Base-by-base conservation (phyloP, 2,888 invertebrate species). In the Chouioia cunea region DNA sequence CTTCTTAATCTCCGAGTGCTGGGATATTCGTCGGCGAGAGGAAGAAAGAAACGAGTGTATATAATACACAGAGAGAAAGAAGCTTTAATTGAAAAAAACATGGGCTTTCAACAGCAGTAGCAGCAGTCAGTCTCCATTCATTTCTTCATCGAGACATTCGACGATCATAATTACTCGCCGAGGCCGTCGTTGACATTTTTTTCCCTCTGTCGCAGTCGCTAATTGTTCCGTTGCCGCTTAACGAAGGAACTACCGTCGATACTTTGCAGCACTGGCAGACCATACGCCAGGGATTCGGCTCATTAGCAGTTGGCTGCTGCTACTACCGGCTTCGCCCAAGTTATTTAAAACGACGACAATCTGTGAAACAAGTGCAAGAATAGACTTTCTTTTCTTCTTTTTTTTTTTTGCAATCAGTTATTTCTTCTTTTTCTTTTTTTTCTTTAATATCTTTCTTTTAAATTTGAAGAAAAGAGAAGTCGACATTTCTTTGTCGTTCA, bases 91-190 rank as follows among this genome's bases (percentile, higher is more conserved):
- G 59, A 36, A 59, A 59, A 46, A 59, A 59, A 59, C 59, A 27
- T n/a, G 46, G 36, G 23, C 48, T 23, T 58, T 44, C 57, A 62
- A 18, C 27, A 36, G 50, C 52, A 44, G 47, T 22, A 68, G 60
- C 44, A 53, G 53, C 58, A n/a, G n/a, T n/a, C 56, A 23, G 63
- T 58, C 66, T 70, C 65, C 65, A 65, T 36, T 36, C 36, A 36
- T 36, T 36, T 36, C 36, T 36, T 68, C 68, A 69, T 68, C 65
- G 64, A 64, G 53, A 54, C 27, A 46, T 70, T 70, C 70, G 63
- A 66, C 70, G 63, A 66, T 70, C 58, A 70, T 73, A 73, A 70
- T 73, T 66, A 73, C 73, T 69, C 63, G 63, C 18, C 18, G 47
- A 18, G 3, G 53, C 44, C 62, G 65, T 59, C 62, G 44, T 58